Conservation (phyloP, 2,113 vertebrate genomes). For the Pardalotus punctatus region DNA sequence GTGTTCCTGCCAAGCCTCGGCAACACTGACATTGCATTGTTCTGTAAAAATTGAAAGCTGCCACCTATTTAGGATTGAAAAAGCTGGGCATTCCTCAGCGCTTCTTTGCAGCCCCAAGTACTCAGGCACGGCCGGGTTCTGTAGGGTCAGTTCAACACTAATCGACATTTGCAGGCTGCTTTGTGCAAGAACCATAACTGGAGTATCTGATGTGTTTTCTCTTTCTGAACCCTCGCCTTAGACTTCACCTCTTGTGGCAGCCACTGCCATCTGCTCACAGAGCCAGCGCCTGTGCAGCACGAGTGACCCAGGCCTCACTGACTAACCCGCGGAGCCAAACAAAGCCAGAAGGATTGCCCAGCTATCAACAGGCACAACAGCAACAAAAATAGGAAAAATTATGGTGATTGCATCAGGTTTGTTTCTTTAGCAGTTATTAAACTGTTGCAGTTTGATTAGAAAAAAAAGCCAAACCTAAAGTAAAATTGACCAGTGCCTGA, state of each 20-base stretch:
- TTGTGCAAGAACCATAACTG: rapidly evolving
- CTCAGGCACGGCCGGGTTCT: rapidly evolving
- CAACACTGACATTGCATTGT: rapidly evolving
- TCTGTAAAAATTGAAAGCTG: background rate
- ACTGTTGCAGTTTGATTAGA: background rate
- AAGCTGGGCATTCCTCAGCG: background rate
- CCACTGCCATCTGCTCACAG: background rate
- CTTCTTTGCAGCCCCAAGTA: background rate
- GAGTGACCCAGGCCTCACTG: rapidly evolving
- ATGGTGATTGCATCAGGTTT: rapidly evolving
- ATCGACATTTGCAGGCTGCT: rapidly evolving
- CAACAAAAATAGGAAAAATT: background rate
- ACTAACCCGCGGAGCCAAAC: background rate
- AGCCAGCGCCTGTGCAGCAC: rapidly evolving
- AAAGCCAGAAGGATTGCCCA: background rate
- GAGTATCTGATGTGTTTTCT: rapidly evolving
- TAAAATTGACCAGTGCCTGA: background rate
- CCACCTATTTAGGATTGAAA: background rate
- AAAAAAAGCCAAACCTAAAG: background rate
- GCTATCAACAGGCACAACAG: background rate
- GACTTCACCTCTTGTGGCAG: background rate
- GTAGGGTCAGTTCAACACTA: rapidly evolving
- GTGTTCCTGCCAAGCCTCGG: background rate
- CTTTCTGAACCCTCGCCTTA: background rate
- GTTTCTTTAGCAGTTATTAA: background rate